A percentile compares a stretch with the other conserved stretches of the same genome.
Evolutionary conservation across 2,113 vertebrate genomes (phyloP).

Genomic region (Rattus rattus): DNA sequence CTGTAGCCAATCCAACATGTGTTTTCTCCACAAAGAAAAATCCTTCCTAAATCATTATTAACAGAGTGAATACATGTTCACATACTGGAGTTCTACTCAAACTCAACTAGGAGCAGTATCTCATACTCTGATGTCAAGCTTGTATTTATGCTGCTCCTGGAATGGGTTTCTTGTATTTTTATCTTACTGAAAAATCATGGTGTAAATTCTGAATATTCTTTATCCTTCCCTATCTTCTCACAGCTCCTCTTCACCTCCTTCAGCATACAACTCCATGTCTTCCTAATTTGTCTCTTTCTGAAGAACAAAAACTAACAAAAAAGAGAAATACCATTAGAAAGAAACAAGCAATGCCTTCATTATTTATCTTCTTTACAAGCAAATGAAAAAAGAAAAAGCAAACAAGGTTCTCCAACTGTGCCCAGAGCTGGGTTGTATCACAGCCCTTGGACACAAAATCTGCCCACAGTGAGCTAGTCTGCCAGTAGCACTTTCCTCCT

Average conservation of each 20-base stretch:
- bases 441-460: too few relatives aligned
- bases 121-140: not conserved
- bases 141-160: not conserved
- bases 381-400: too few relatives aligned
- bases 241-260: rapidly evolving
- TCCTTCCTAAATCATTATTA: not conserved
- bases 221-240: not conserved
- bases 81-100: not conserved
- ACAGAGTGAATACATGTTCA: not conserved
- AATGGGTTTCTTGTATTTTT: not conserved
- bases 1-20: not conserved
- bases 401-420: too few relatives aligned
- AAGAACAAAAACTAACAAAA: not conserved
- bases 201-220: not conserved
- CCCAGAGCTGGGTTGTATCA: too few relatives aligned
- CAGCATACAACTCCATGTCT: not conserved
- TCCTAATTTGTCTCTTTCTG: not conserved
- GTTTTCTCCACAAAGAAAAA: not conserved
- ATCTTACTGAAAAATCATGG: not conserved
- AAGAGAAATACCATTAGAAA: not conserved
- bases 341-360: too few relatives aligned
- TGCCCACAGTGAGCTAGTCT: too few relatives aligned
- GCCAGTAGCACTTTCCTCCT: too few relatives aligned
- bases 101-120: not conserved
- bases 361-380: too few relatives aligned